phyloP scores from a whole-genome alignment of 1,140 invertebrate genomes.

The Eumeta japonica region DNA sequence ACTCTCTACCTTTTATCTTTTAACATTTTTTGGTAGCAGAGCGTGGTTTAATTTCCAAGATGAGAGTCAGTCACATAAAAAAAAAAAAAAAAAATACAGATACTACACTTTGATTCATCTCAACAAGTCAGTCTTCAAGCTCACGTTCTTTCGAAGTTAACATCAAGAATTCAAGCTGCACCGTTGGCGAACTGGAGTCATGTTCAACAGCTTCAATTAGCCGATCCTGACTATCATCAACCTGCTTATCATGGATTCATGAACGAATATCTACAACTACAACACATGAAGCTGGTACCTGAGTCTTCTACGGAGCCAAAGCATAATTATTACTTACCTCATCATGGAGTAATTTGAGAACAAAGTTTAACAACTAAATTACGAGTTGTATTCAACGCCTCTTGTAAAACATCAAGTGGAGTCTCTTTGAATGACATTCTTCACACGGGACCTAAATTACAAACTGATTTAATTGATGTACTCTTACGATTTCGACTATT shows the following conservation, averaged over 20 bases:
- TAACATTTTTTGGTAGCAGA: no score
- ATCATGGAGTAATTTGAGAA: constrained; percentile 32
- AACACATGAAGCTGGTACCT: constrained; percentile 9
- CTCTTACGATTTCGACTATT: constrained; percentile 7
- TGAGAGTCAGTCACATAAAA: no score
- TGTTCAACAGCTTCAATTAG: no score
- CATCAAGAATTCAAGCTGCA: no score
- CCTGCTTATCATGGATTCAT: constrained; percentile 11
- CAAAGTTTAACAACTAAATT: constrained; percentile 24
- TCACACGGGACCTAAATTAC: constrained; percentile 5
- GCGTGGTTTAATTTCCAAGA: no score
- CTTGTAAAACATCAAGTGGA: constrained; percentile 14
- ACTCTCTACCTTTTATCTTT: no score
- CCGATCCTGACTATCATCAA: no score
- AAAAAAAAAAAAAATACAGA: no score
- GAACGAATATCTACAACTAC: constrained; percentile 9
- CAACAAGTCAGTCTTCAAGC: no score
- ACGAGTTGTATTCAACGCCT: constrained; percentile 39
- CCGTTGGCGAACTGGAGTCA: no score
- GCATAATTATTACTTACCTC: constrained; percentile 25
- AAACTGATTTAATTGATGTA: constrained; percentile 6
- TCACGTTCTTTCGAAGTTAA: no score
- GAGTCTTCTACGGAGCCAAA: constrained; percentile 1
- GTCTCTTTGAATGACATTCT: constrained; percentile 7
- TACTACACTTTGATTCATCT: no score